phyloP scores from a whole-genome alignment of 2,888 invertebrate species.

The Volucella inanis region DNA sequence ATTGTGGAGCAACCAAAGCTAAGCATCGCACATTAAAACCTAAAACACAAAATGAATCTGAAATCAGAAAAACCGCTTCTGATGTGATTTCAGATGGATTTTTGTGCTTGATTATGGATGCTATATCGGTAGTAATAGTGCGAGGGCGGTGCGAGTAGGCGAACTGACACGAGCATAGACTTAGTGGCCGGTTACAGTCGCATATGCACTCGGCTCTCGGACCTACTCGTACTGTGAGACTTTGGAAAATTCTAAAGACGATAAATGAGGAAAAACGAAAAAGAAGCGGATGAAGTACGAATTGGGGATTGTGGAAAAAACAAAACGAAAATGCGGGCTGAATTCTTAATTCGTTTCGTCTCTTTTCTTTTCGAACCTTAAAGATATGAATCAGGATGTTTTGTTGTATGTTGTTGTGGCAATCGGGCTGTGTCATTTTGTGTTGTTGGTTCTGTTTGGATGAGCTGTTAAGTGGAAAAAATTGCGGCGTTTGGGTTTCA shows the following conservation, averaged over 20 bases:
- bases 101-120: constrained; percentile 66
- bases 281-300: not conserved
- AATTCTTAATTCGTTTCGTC: constrained; percentile 69
- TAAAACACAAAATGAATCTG: constrained; percentile 55
- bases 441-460: not conserved
- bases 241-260: constrained; percentile 59
- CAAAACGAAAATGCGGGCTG: constrained; percentile 63
- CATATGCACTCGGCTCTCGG: constrained; percentile 51
- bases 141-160: not conserved
- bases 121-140: constrained; percentile 24
- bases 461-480: constrained; percentile 57
- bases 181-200: constrained; percentile 56
- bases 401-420: constrained; percentile 19
- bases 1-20: constrained; percentile 53
- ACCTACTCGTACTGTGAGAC: constrained; percentile 63
- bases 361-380: constrained; percentile 15
- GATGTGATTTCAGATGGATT: constrained; percentile 67
- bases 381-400: constrained; percentile 71
- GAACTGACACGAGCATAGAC: constrained; percentile 67
- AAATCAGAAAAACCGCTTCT: constrained; percentile 54
- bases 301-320: constrained; percentile 17
- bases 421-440: not conserved
- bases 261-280: constrained; percentile 36
- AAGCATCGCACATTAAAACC: constrained; percentile 55
- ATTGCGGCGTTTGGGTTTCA: constrained; percentile 25